These are phyloP conservation scores for Busseola fusca DNA, from an alignment of 2,888 invertebrate species.

Conservation along the genomic window DNA sequence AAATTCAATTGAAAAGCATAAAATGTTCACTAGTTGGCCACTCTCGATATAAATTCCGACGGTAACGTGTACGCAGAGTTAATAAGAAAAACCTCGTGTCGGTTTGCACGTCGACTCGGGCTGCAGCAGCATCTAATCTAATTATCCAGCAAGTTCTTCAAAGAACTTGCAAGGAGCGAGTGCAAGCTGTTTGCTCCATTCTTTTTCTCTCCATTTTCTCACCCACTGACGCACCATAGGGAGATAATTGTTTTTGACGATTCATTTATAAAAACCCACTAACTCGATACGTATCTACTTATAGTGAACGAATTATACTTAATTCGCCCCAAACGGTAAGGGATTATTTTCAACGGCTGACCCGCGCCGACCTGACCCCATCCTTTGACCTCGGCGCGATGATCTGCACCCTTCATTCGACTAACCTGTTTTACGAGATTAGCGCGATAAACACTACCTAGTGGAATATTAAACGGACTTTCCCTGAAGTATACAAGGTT, in stretches of 20 bases:
- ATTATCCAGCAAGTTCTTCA: slow-evolving; percentile 80
- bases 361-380: slow-evolving; percentile 80
- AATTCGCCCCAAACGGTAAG: slow-evolving; percentile 71
- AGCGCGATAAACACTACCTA: slow-evolving; percentile 77
- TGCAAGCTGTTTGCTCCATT: slow-evolving; percentile 77
- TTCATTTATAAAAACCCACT: slow-evolving; percentile 71
- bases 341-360: slow-evolving; percentile 80
- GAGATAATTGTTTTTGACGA: slow-evolving; percentile 72
- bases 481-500: slow-evolving; percentile 69
- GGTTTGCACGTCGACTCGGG: slow-evolving; percentile 52
- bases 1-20: slow-evolving; percentile 23
- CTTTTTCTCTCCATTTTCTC: slow-evolving; percentile 70
- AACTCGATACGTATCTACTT: slow-evolving; percentile 65
- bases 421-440: slow-evolving; percentile 83
- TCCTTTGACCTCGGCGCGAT: slow-evolving; percentile 82
- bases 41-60: slow-evolving; percentile 59
- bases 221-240: slow-evolving; percentile 68
- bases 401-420: slow-evolving; percentile 81
- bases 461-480: slow-evolving; percentile 74
- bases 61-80: slow-evolving; percentile 53
- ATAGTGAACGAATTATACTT: slow-evolving; percentile 65
- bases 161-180: slow-evolving; percentile 77
- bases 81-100: slow-evolving; percentile 65
- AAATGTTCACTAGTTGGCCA: slow-evolving; percentile 50
- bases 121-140: slow-evolving; percentile 80